phyloP scores from a whole-genome alignment of 1,140 invertebrate genomes.

The Dendrolimus punctatus region DNA sequence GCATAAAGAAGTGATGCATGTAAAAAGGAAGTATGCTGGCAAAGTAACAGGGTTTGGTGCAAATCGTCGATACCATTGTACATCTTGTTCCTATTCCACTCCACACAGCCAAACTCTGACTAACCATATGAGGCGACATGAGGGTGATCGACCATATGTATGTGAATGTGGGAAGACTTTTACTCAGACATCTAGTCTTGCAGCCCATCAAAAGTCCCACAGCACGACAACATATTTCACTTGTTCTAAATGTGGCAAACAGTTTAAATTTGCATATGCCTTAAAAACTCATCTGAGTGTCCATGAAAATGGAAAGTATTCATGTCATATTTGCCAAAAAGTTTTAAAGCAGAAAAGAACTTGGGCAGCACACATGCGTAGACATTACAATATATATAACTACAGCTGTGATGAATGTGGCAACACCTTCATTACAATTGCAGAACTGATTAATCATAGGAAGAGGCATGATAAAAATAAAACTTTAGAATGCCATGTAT shows the following conservation, averaged over 20 bases:
- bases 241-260: conserved; percentile 75
- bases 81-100: conserved; percentile 58
- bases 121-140: conserved; percentile 69
- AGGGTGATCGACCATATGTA: conserved; percentile 71
- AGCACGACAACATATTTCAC: conserved; percentile 67
- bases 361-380: conserved; percentile 54
- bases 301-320: conserved; percentile 45
- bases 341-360: conserved; percentile 54
- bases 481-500: conserved; percentile 60
- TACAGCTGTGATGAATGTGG: conserved; percentile 68
- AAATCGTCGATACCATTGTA: conserved; percentile 53
- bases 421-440: conserved; percentile 57
- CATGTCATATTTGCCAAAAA: conserved; percentile 50
- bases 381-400: conserved; percentile 64
- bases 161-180: conserved; percentile 75
- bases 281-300: conserved; percentile 59
- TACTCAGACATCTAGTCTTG: conserved; percentile 67
- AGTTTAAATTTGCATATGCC: conserved; percentile 72
- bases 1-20: conserved; percentile 46
- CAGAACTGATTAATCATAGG: conserved; percentile 62
- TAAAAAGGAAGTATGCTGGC: conserved; percentile 46
- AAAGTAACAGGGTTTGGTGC: conserved; percentile 53
- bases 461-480: conserved; percentile 49
- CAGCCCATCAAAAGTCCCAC: conserved; percentile 68
- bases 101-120: conserved; percentile 62